Conservation (phyloP, 2,113 vertebrate species). For the Candoia aspera region DNA sequence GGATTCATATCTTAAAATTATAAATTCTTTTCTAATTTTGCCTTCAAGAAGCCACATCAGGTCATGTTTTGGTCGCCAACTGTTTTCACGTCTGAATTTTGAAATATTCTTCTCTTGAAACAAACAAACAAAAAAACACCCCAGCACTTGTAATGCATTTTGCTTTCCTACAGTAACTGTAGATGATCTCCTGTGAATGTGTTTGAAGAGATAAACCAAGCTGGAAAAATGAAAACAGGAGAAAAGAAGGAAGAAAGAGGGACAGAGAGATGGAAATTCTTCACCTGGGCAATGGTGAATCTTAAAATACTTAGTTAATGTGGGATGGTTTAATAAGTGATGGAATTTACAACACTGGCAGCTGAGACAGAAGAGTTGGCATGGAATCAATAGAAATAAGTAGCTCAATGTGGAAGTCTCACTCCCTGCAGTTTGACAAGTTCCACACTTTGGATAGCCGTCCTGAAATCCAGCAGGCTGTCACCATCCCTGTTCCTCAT, state of each 20-base stretch:
- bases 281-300: neutral
- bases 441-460: neutral
- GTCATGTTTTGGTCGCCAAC: no score
- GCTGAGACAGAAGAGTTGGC: neutral
- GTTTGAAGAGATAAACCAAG: neutral
- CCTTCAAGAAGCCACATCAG: no score
- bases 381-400: neutral
- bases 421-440: neutral
- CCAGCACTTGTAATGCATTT: neutral
- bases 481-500: neutral
- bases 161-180: neutral
- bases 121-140: neutral
- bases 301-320: neutral
- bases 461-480: neutral
- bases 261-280: neutral
- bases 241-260: neutral
- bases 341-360: neutral
- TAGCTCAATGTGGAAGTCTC: neutral
- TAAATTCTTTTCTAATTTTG: no score
- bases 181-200: neutral
- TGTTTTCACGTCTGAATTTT: no score
- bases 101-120: neutral
- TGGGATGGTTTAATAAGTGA: neutral
- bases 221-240: neutral
- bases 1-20: no score